These are phyloP conservation scores for Ophioderma brevispina DNA, from an alignment of 35 echinoderm and acorn worm species.

Conservation along the genomic window DNA sequence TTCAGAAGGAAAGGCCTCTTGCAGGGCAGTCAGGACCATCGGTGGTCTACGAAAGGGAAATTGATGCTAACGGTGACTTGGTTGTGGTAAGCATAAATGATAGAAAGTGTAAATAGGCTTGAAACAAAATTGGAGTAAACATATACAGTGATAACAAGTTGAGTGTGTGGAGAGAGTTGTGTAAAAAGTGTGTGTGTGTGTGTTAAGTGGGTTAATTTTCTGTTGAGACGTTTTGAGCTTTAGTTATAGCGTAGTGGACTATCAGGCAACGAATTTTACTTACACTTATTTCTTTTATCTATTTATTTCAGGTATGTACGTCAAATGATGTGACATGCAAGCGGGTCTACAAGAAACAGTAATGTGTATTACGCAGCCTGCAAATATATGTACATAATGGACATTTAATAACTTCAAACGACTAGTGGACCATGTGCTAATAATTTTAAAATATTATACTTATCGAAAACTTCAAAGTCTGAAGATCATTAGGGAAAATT, in stretches of 20 bases:
- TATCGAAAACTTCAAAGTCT: background rate
- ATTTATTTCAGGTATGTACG: background rate
- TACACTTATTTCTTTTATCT: background rate
- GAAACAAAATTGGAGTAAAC: background rate
- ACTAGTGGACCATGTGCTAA: background rate
- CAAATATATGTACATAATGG: background rate
- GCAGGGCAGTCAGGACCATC: background rate
- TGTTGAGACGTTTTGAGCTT: no score
- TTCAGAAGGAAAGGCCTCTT: background rate
- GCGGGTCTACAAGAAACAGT: background rate
- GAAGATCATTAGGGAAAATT: background rate
- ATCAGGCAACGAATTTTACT: background rate
- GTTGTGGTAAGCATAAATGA: background rate
- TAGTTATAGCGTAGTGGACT: no score
- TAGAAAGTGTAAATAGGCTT: background rate
- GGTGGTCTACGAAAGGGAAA: conserved; percentile 10
- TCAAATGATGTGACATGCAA: background rate
- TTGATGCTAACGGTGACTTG: background rate
- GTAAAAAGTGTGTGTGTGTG: background rate
- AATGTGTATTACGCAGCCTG: background rate
- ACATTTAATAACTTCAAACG: background rate
- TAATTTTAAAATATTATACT: background rate
- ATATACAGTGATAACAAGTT: background rate
- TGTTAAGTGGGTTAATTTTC: background rate
- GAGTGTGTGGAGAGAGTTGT: background rate